phyloP scores from a whole-genome alignment of 2,113 vertebrate species.

The Alligator sinensis region DNA sequence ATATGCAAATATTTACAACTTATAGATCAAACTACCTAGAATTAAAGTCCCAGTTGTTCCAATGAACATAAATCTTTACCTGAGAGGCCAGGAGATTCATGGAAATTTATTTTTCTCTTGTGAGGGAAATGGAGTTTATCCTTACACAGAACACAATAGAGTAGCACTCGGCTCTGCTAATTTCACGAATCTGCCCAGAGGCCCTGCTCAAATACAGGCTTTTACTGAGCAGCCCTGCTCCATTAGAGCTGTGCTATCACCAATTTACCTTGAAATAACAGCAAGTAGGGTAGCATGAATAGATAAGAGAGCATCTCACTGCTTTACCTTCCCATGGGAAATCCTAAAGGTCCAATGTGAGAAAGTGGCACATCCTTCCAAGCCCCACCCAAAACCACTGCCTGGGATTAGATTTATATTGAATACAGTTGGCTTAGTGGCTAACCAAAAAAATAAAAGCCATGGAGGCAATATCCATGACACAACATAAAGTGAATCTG shows the following conservation, averaged over 20 bases:
- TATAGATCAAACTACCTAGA: not conserved
- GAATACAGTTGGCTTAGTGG: not conserved
- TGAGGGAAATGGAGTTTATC: not conserved
- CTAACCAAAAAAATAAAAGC: not conserved
- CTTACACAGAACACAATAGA: not conserved
- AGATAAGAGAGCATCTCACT: not conserved
- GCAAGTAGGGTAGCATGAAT: not conserved
- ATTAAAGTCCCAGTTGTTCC: not conserved
- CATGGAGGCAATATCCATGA: not conserved
- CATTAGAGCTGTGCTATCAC: not conserved
- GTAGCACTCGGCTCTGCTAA: not conserved
- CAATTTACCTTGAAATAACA: too few species aligned
- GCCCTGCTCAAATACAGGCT: not conserved
- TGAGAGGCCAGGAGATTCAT: not conserved
- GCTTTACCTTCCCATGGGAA: not conserved
- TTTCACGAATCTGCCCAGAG: not conserved
- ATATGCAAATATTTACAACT: conserved; percentile 9
- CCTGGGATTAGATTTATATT: not conserved
- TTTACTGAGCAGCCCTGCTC: not conserved
- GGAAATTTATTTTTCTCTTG: not conserved
- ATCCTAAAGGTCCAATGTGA: not conserved
- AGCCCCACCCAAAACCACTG: not conserved
- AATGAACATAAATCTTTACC: not conserved
- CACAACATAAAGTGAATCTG: not conserved
- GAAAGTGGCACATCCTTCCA: not conserved